Percentiles rank a stretch among this genome's conserved stretches.
phyloP scores from a whole-genome alignment of 2,888 invertebrate genomes.

The Drosophila emarginata region DNA sequence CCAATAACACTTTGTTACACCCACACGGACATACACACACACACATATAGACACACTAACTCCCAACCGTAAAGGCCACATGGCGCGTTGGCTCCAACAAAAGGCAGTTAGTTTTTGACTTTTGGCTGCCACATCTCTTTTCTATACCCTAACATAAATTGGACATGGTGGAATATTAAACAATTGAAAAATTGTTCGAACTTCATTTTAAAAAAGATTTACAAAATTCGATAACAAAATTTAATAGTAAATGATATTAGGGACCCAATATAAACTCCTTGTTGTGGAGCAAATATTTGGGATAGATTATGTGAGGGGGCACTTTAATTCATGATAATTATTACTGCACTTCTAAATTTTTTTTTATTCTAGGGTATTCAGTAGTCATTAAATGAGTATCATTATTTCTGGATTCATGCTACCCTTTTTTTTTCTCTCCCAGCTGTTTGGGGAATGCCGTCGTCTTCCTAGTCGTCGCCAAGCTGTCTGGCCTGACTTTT shows the following conservation, averaged over 20 bases:
- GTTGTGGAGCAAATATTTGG: no score
- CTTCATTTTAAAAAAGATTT: no score
- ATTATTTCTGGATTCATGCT: slow-evolving; percentile 18
- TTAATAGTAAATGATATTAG: no score
- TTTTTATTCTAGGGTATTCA: neutral
- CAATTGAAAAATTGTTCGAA: no score
- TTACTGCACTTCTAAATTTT: no score
- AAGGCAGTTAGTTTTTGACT: slow-evolving; percentile 75
- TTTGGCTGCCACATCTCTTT: slow-evolving; percentile 52
- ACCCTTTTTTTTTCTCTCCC: slow-evolving; percentile 55
- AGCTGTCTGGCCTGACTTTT: slow-evolving; percentile 61
- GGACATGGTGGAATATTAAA: neutral
- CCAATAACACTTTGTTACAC: slow-evolving; percentile 35
- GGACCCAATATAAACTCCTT: no score
- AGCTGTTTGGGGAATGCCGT: slow-evolving; percentile 43
- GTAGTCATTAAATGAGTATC: neutral
- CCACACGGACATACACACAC: slow-evolving; percentile 10
- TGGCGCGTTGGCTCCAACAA: slow-evolving; percentile 68
- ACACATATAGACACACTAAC: slow-evolving; percentile 31
- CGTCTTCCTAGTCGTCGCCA: slow-evolving; percentile 58
- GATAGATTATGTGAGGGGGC: no score
- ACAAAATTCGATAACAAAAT: no score
- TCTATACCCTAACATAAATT: slow-evolving; percentile 11
- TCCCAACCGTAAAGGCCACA: slow-evolving; percentile 60
- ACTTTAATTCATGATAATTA: no score